A percentile compares a stretch with the other conserved stretches of the same genome.
Conservation (phyloP, 2,113 vertebrate genomes). For the Cranoglanis bouderius region DNA sequence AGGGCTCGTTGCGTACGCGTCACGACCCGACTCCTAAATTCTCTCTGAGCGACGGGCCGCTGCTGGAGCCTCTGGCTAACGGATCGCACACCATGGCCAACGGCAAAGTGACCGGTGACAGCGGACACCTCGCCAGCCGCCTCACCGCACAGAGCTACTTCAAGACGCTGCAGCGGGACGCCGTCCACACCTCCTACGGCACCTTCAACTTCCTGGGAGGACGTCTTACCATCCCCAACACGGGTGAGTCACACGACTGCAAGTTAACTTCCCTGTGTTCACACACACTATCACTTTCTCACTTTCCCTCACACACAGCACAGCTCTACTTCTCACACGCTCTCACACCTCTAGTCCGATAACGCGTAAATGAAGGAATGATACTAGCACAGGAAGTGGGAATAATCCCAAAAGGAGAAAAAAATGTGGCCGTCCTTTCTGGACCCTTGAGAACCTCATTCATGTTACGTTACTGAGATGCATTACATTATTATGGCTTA, state of each 20-base stretch:
- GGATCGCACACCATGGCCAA: conserved; percentile 91
- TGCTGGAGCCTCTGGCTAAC: conserved; percentile 88
- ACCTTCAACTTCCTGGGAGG: conserved; percentile 98
- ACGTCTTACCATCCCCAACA: conserved; percentile 91
- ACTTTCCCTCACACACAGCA: background rate
- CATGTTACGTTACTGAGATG: background rate
- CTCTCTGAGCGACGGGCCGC: conserved; percentile 89
- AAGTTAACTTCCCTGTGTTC: background rate
- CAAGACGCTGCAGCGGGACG: conserved; percentile 88
- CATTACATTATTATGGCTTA: background rate
- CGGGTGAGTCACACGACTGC: conserved; percentile 74
- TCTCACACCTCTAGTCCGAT: background rate
- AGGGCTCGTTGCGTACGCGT: conserved; percentile 89
- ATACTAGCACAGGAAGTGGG: background rate
- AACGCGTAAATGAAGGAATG: background rate
- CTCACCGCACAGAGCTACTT: conserved; percentile 92
- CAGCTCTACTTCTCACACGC: background rate
- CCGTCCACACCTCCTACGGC: conserved; percentile 90
- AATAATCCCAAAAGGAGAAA: background rate
- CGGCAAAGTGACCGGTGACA: conserved; percentile 83
- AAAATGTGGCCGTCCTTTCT: background rate
- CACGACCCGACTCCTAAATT: conserved; percentile 87
- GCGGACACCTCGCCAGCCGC: conserved; percentile 84
- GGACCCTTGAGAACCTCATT: background rate
- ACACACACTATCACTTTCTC: background rate